These are phyloP conservation scores for Dallia pectoralis DNA, from an alignment of 2,797 vertebrate genomes.

Conservation along the genomic window DNA sequence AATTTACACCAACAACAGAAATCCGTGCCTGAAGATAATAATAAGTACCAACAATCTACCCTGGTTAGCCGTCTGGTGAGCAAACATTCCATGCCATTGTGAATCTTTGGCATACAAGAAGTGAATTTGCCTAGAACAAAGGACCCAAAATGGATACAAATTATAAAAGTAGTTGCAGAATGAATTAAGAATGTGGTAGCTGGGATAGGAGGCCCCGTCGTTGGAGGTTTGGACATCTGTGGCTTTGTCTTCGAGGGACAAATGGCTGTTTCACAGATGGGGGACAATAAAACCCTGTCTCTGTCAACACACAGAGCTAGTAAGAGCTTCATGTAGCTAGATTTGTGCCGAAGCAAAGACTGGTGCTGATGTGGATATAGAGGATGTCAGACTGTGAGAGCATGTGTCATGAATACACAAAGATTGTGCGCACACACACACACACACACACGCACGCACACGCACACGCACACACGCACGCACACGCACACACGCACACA, in stretches of 20 bases:
- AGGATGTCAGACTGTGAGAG: constrained; percentile 3
- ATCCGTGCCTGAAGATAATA: background rate
- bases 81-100: no score
- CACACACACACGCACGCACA: no score
- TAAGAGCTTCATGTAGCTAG: constrained; percentile 32
- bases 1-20: no score
- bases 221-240: background rate
- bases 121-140: no score
- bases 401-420: background rate
- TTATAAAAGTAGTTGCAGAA: background rate
- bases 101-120: no score
- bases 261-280: background rate
- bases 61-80: no score
- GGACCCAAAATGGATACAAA: background rate
- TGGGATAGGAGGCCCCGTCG: background rate
- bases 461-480: no score
- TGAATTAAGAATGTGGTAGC: background rate
- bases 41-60: background rate
- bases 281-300: constrained; percentile 4
- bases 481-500: no score
- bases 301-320: constrained; percentile 23
- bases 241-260: background rate
- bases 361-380: constrained; percentile 40
- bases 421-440: no score
- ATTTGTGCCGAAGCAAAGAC: constrained; percentile 43